Evolutionary conservation across 2,113 vertebrate genomes (phyloP), one percentile per base, ranked within the genome.

Genomic region (Nymphicus hollandicus): DNA sequence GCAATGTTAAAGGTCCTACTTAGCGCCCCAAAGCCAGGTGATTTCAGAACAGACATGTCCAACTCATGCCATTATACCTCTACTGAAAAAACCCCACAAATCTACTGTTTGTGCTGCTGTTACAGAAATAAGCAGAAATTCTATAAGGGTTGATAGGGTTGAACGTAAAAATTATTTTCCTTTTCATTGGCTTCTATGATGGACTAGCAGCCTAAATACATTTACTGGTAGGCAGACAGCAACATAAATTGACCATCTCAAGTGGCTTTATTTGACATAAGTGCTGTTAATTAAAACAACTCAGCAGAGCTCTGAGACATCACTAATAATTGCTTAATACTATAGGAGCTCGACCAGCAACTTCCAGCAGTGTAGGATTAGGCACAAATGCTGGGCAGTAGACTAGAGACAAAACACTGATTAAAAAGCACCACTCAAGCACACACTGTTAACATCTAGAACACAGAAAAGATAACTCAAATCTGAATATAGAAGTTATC

Each of bases 21-120:
- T 69, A 91, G 91, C 53, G 27, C 91, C 93, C 81, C 69, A 88
- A 90, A 97, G 90, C 81, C 93, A 92, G 84, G 80, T 96, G 91
- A 87, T 79, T 92, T 95, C 70, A 81, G 73, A 92, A 76, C 22
- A 91, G 65, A 82, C 43, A 29, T 33, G 86, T 50, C 65, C 79
- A 86, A 55, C 25, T 56, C 68, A 35, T 39, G 25, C 41, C 50
- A 47, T 33, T 72, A 18, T 9, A 88, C 41, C 31, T 76, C 33
- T 61, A 14, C 5, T 13, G 37, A 31, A 71, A 60, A 87, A 89
- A n/a, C 0, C 13, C 2, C 22, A 22, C 13, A 58, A 60, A 35
- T 79, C 53, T 37, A 28, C n/a, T 71, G 2, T 81, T 85, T 52
- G 17, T 74, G 44, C 22, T 76, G 56, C 28, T 61, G 9, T 28